These are phyloP conservation scores for Strigamia maritima DNA, from an alignment of 2,888 invertebrate genomes.

Conservation along the genomic window DNA sequence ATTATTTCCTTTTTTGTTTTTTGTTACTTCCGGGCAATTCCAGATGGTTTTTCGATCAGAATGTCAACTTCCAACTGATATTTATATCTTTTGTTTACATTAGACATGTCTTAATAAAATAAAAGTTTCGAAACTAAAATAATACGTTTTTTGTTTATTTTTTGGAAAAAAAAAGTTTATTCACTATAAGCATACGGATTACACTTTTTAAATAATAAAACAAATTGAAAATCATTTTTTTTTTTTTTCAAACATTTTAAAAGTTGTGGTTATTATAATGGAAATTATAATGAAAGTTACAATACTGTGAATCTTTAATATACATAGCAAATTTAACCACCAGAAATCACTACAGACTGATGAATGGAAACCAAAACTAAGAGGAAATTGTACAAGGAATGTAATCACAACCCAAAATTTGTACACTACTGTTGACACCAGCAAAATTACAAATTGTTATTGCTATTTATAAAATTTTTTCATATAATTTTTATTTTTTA, in stretches of 20 bases:
- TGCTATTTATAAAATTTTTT: background rate
- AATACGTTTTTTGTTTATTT: background rate
- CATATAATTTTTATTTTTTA: background rate
- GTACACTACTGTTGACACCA: too few species aligned
- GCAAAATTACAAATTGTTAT: background rate
- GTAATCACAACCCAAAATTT: background rate
- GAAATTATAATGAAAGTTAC: background rate
- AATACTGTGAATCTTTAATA: background rate
- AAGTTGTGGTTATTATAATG: background rate
- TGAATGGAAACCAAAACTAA: background rate
- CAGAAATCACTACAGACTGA: background rate
- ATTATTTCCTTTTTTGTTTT: background rate
- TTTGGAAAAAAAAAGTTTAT: background rate
- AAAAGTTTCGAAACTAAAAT: background rate
- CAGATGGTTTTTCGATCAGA: background rate
- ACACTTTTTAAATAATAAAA: background rate
- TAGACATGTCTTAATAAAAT: background rate
- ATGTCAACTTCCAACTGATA: background rate
- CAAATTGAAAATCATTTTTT: background rate
- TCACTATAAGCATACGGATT: background rate
- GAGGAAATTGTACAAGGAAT: background rate
- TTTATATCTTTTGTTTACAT: background rate
- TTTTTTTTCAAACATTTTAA: background rate
- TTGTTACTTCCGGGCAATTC: background rate
- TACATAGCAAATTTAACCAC: background rate